Percentiles rank a stretch among this genome's conserved stretches.
phyloP scores from a whole-genome alignment of 2,113 vertebrate species.

The Rhodinocichla rosea region DNA sequence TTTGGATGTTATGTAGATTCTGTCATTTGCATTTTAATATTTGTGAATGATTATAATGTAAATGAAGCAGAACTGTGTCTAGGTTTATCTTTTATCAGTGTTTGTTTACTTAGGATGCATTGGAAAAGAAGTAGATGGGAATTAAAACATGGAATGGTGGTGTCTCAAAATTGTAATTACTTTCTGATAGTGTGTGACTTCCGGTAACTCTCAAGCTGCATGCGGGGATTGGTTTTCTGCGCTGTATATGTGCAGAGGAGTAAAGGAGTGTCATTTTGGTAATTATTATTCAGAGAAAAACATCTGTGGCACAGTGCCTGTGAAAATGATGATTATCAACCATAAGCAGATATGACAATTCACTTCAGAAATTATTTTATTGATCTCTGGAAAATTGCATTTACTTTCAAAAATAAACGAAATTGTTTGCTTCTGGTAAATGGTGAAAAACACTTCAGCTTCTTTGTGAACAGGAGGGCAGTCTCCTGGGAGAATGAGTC shows the following conservation, averaged over 20 bases:
- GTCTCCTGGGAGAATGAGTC: constrained; percentile 3
- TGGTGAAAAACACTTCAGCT: not conserved
- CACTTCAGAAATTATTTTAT: constrained; percentile 54
- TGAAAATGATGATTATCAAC: constrained; percentile 31
- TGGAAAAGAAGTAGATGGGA: not conserved
- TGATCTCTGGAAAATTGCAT: constrained; percentile 48
- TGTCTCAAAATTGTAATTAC: not conserved
- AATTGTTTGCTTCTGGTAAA: constrained; percentile 37
- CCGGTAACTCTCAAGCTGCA: not conserved
- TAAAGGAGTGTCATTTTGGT: not conserved
- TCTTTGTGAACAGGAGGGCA: not conserved
- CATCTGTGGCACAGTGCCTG: constrained; percentile 8
- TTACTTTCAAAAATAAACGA: constrained; percentile 43
- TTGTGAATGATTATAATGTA: not conserved
- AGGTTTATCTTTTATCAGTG: not conserved
- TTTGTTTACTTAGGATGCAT: not conserved
- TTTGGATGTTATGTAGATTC: not conserved
- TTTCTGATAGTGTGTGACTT: not conserved
- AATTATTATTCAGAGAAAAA: not conserved
- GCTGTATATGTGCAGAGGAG: not conserved
- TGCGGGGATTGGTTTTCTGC: not conserved
- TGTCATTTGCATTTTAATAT: constrained; percentile 22
- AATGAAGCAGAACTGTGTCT: not conserved
- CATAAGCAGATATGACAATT: not conserved
- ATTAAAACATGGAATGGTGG: not conserved